Conservation (phyloP, 2,797 vertebrate species). For the Sarcophilus harrisii region DNA sequence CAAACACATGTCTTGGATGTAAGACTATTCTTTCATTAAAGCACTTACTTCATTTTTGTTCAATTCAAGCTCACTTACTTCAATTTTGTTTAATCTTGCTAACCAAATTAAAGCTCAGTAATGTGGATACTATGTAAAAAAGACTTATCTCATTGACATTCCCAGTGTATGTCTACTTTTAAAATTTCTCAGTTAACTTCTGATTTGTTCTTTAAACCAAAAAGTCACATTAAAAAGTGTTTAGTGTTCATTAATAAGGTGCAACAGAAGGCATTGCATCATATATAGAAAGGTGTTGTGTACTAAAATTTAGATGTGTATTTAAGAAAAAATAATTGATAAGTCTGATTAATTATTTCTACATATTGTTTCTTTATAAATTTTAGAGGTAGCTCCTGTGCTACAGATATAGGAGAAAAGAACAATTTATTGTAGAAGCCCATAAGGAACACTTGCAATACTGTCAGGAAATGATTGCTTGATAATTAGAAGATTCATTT, state of each 20-base stretch:
- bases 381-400: constrained; percentile 70
- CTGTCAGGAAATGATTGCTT: constrained; percentile 66
- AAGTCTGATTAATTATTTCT: constrained; percentile 71
- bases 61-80: constrained; percentile 69
- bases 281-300: constrained; percentile 65
- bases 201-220: constrained; percentile 80
- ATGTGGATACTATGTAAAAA: constrained; percentile 80
- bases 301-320: constrained; percentile 68
- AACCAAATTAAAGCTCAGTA: constrained; percentile 82
- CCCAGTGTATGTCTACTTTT: constrained; percentile 74
- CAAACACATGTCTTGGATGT: constrained; percentile 74
- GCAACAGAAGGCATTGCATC: constrained; percentile 67
- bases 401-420: constrained; percentile 54
- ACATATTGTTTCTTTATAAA: constrained; percentile 78
- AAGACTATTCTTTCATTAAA: constrained; percentile 74
- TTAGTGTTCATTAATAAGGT: constrained; percentile 71
- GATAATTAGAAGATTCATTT: constrained; percentile 80
- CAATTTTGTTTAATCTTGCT: constrained; percentile 80
- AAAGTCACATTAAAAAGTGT: constrained; percentile 76
- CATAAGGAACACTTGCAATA: constrained; percentile 59
- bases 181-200: constrained; percentile 82
- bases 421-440: constrained; percentile 70
- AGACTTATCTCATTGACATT: constrained; percentile 80
- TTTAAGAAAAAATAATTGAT: constrained; percentile 74
- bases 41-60: constrained; percentile 72